Evolutionary conservation across 2,888 invertebrate genomes (phyloP).

Genomic region (Agonopterix subpropinquella): DNA sequence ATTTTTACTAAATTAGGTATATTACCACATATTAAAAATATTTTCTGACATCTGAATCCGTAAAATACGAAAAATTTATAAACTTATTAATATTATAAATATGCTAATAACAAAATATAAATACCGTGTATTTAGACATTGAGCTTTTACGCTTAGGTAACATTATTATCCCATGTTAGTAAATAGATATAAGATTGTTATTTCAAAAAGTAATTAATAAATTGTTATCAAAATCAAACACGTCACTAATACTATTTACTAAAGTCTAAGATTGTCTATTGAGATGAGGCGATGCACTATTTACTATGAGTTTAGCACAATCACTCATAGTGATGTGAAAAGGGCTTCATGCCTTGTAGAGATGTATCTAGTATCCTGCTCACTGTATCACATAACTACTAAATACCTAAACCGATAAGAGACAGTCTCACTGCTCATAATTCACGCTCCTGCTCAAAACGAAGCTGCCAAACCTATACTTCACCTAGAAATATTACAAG

Average conservation of each 20-base stretch:
- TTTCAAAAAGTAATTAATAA: no score
- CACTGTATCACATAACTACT: neutral
- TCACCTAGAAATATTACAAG: no score
- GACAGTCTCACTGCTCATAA: no score
- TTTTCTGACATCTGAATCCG: no score
- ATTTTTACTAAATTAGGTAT: no score
- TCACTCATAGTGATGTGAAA: constrained; percentile 69
- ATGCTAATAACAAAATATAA: constrained; percentile 3
- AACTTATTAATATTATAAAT: constrained; percentile 2
- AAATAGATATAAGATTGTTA: constrained; percentile 11
- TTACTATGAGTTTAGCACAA: constrained; percentile 75
- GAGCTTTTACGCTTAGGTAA: no score
- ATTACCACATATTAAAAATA: no score
- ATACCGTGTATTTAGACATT: no score
- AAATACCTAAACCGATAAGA: no score
- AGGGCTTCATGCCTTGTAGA: constrained; percentile 33
- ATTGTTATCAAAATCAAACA: constrained; percentile 8
- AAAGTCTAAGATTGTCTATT: constrained; percentile 48
- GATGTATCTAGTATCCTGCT: neutral
- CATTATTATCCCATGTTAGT: constrained; percentile 30
- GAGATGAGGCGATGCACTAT: constrained; percentile 53
- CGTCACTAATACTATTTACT: constrained; percentile 17
- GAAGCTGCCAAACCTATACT: no score
- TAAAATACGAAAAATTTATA: no score
- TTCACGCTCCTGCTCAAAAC: neutral